These are phyloP conservation scores for Mandrillus leucophaeus DNA, from an alignment of 2,113 vertebrate species.

Conservation along the genomic window DNA sequence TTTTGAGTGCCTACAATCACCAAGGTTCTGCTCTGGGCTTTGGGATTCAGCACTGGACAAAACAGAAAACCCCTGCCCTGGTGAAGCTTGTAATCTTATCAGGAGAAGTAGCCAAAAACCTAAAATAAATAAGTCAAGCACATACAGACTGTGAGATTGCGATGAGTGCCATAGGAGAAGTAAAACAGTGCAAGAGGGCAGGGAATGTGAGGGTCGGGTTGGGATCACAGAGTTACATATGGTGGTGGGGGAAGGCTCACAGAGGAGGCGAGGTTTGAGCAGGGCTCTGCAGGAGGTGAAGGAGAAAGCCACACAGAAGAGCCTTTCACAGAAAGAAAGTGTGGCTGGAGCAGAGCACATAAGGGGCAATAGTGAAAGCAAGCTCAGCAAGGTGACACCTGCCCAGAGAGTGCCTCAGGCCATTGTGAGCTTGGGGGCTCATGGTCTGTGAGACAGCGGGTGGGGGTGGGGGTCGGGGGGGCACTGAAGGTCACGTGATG, in stretches of 20 bases:
- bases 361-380: neutral
- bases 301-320: neutral
- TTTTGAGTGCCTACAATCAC: neutral
- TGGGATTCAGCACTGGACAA: neutral
- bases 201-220: no score
- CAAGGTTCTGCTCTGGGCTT: neutral
- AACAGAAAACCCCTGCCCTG: neutral
- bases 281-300: neutral
- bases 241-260: neutral
- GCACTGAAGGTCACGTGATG: rapidly evolving
- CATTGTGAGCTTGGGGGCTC: neutral
- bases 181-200: neutral
- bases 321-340: neutral
- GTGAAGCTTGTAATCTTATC: neutral
- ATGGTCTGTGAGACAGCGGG: neutral
- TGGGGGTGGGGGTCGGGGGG: neutral
- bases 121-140: neutral
- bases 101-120: neutral
- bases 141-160: neutral
- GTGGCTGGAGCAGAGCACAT: neutral
- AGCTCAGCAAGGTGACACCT: neutral
- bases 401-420: neutral
- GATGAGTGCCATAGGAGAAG: neutral
- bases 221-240: neutral
- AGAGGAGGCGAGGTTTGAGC: neutral